phyloP scores from a whole-genome alignment of 2,113 vertebrate species.

The Gnathochromis pfefferi region DNA sequence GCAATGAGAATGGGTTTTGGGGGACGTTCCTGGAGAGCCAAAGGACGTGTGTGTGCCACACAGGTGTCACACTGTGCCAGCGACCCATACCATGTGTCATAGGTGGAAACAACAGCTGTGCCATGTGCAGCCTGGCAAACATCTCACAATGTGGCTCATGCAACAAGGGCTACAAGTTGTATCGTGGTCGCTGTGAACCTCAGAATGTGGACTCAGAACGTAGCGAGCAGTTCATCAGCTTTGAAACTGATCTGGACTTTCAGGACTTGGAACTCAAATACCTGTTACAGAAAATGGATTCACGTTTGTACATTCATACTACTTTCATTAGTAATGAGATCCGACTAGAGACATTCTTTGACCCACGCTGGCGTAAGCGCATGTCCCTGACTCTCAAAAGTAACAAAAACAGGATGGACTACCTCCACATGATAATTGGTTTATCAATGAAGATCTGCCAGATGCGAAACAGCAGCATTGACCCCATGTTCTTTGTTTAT shows the following conservation, averaged over 20 bases:
- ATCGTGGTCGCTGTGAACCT: conserved; percentile 93
- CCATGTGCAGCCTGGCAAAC: conserved; percentile 99
- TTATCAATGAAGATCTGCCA: conserved; percentile 99
- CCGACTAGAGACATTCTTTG: conserved; percentile 96
- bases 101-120: conserved; percentile 98
- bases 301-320: conserved; percentile 93
- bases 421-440: conserved; percentile 97
- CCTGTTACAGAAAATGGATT: conserved; percentile 98
- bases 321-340: conserved; percentile 99
- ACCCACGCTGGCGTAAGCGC: conserved; percentile 95
- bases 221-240: conserved; percentile 98
- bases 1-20: conserved; percentile 98
- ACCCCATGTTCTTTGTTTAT: conserved; percentile 98
- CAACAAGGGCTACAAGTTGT: conserved; percentile 99
- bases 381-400: conserved; percentile 99
- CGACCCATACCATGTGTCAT: conserved; percentile 96
- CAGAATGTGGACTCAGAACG: conserved; percentile 99
- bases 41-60: conserved; percentile 92
- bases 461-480: conserved; percentile 96
- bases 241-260: conserved; percentile 98
- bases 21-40: conserved; percentile 97
- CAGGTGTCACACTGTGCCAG: conserved; percentile 90
- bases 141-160: conserved; percentile 98
- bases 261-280: conserved; percentile 99
- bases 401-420: conserved; percentile 99